phyloP scores from a whole-genome alignment of 2,113 vertebrate species.

The Grallaria varia region DNA sequence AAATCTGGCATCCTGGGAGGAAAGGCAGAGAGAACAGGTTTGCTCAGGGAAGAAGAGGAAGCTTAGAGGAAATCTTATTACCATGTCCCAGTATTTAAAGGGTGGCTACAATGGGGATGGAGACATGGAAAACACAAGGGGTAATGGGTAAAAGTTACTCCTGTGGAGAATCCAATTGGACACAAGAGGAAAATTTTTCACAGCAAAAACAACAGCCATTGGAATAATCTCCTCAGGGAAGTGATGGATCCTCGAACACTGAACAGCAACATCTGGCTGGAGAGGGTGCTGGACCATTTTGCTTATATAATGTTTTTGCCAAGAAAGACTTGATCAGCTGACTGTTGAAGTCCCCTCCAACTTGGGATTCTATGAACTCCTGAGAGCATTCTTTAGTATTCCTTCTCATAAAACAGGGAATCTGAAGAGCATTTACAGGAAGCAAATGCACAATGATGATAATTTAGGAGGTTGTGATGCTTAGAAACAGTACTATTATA shows the following conservation, averaged over 20 bases:
- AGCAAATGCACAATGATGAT: neutral
- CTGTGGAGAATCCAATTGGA: rapidly evolving
- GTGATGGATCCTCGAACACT: neutral
- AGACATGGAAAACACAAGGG: neutral
- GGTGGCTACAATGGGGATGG: too few species aligned
- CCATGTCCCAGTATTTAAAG: neutral
- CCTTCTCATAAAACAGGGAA: neutral
- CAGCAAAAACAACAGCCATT: neutral
- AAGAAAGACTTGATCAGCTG: neutral
- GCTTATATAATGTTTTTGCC: neutral
- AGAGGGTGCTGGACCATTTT: neutral
- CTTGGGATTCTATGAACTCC: neutral
- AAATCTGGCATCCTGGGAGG: neutral
- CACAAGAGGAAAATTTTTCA: neutral
- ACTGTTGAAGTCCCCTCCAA: neutral
- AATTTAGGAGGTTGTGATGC: neutral
- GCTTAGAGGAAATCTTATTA: neutral
- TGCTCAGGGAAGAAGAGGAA: neutral
- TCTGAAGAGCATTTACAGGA: neutral
- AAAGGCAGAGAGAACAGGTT: neutral
- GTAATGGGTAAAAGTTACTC: neutral
- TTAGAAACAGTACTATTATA: neutral
- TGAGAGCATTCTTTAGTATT: neutral
- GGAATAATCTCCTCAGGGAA: neutral
- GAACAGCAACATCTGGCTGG: neutral